Percentiles rank a stretch among this genome's conserved stretches.
Evolutionary conservation across 1,140 invertebrate genomes (phyloP).

Genomic region (Mercenaria mercenaria): DNA sequence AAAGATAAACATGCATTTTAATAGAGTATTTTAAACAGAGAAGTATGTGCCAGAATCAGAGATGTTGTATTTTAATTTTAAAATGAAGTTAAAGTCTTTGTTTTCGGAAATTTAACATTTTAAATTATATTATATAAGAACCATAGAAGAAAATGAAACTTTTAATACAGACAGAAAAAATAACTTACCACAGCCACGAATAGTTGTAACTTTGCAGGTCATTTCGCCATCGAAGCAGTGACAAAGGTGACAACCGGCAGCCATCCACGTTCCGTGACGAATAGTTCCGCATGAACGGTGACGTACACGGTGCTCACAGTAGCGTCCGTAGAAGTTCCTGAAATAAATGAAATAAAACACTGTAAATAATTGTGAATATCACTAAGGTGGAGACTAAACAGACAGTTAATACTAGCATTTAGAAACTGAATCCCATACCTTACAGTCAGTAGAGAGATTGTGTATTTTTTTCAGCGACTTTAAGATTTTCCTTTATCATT

Average conservation of each 20-base stretch:
- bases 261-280: slow-evolving; percentile 61
- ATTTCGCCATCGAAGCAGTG: slow-evolving; percentile 61
- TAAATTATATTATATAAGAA: background rate
- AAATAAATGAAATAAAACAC: background rate
- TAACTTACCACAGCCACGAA: slow-evolving; percentile 63
- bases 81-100: too few relatives aligned
- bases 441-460: too few relatives aligned
- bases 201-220: slow-evolving; percentile 30
- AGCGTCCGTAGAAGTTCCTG: slow-evolving; percentile 50
- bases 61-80: background rate
- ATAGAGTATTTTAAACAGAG: background rate
- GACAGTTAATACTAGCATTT: too few relatives aligned
- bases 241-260: slow-evolving; percentile 62
- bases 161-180: background rate
- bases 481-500: too few relatives aligned
- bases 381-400: background rate
- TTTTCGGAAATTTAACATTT: too few relatives aligned
- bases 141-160: background rate
- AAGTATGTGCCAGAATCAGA: background rate
- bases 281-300: slow-evolving; percentile 50
- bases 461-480: too few relatives aligned
- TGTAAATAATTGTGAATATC: background rate
- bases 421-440: too few relatives aligned
- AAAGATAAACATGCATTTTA: background rate
- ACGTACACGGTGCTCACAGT: slow-evolving; percentile 31